phyloP scores from a whole-genome alignment of 2,888 invertebrate species.

The Euzophera pinguis region DNA sequence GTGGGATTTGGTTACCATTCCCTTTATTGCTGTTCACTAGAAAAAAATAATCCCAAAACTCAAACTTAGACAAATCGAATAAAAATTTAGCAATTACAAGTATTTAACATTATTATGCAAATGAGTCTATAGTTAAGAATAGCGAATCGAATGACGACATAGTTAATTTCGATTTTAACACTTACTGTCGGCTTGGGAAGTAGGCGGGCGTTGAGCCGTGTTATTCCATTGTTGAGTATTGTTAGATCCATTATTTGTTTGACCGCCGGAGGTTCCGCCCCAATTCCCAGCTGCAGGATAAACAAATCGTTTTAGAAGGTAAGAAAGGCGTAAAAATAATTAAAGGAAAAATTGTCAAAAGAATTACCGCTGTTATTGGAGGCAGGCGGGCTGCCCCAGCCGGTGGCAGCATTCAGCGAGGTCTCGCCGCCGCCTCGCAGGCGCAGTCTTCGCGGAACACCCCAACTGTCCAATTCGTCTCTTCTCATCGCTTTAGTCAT shows the following conservation, averaged over 20 bases:
- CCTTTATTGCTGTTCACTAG: slow-evolving; percentile 77
- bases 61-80: slow-evolving; percentile 1
- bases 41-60: slow-evolving; percentile 32
- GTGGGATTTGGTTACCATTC: slow-evolving; percentile 65
- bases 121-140: not conserved
- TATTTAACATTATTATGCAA: slow-evolving; percentile 6
- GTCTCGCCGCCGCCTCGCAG: slow-evolving; percentile 90
- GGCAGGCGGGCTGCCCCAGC: slow-evolving; percentile 88
- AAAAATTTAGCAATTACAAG: not conserved
- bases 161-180: slow-evolving; percentile 32
- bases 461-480: slow-evolving; percentile 72
- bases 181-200: slow-evolving; percentile 76
- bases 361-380: slow-evolving; percentile 82
- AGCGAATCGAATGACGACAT: not conserved
- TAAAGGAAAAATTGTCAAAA: not conserved
- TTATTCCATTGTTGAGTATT: slow-evolving; percentile 77
- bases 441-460: slow-evolving; percentile 81
- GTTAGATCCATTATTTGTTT: slow-evolving; percentile 66
- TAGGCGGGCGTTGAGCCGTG: slow-evolving; percentile 71
- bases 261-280: slow-evolving; percentile 69
- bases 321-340: slow-evolving; percentile 13
- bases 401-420: slow-evolving; percentile 87
- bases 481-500: slow-evolving; percentile 44
- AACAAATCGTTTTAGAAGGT: slow-evolving; percentile 20
- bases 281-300: slow-evolving; percentile 69